Base-by-base conservation (phyloP, 2,113 vertebrate species). In the Pygoscelis antarcticus region DNA sequence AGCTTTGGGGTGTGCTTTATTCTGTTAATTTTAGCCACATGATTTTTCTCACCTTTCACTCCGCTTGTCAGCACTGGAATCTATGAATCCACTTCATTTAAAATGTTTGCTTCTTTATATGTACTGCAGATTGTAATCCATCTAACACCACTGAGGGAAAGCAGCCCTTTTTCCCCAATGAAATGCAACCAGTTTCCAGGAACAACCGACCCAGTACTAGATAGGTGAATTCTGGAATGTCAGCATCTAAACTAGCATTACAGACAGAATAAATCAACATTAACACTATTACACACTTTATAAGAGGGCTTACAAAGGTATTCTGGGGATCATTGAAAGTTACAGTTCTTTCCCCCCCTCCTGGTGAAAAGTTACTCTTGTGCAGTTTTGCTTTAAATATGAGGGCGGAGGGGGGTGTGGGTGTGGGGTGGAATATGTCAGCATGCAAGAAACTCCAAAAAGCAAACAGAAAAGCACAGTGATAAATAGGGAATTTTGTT, bases 11-110 rank as follows among this genome's bases (percentile, higher is more conserved):
- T 87, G 95, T 91, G 69, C 47, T 91, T 89, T 89, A 68, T 89
- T 87, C 76, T 82, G 44, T 52, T 92, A 60, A 91, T 91, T 90
- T 95, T 78, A 61, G 76, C 77, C 88, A 93, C 14, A 4, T 89
- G 40, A 17, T 68, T 93, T 87, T 92, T 72, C 30, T 95, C 83
- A 90, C 86, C 66, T 91, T 89, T 91, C 83, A 75, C 52, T 82
- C 76, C 60, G 62, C 83, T 82, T 97, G 69, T 93, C 92, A 95
- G 65, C 80, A 61, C 38, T 89, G 44, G 30, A 94, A 78, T 55
- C 64, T 78, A 65, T 60, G 72, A 94, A 89, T 47, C n/a, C 44
- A 87, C 60, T 82, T 78, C 21, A 78, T 76, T 93, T 82, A 40
- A 92, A 81, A 75, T 57, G 38, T 81, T 89, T 87, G 26, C 38